phyloP scores from a whole-genome alignment of 1,140 invertebrate species.

The Meloidogyne chitwoodi region DNA sequence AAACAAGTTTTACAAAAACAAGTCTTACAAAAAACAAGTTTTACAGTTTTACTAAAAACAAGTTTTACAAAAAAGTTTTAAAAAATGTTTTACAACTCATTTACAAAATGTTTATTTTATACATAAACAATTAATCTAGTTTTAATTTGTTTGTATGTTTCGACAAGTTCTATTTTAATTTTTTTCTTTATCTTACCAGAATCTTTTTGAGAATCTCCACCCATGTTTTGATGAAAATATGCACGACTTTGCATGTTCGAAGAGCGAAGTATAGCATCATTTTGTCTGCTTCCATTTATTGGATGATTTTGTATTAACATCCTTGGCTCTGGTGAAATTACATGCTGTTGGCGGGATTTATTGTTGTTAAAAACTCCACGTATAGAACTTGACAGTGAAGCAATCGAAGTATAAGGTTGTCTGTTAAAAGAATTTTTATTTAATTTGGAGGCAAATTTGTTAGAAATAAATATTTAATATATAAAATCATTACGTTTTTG shows the following conservation, averaged over 20 bases:
- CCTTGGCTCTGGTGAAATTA: constrained; percentile 20
- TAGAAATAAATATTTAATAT: too few relatives aligned
- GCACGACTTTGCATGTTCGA: constrained; percentile 26
- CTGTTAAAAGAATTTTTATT: background rate
- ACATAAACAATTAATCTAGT: too few relatives aligned
- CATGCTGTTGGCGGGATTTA: background rate
- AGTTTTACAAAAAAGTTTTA: too few relatives aligned
- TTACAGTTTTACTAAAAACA: too few relatives aligned
- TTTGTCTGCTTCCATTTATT: background rate
- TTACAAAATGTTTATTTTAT: too few relatives aligned
- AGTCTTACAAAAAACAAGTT: too few relatives aligned
- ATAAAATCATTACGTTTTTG: background rate
- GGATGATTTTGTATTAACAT: background rate
- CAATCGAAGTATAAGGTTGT: background rate
- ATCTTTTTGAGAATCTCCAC: background rate
- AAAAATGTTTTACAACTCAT: too few relatives aligned
- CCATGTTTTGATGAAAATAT: constrained; percentile 18
- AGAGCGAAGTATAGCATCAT: constrained; percentile 3
- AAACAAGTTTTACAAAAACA: too few relatives aligned
- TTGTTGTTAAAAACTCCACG: background rate
- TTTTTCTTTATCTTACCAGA: background rate
- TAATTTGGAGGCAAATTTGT: background rate
- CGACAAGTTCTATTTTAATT: too few relatives aligned
- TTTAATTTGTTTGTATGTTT: too few relatives aligned
- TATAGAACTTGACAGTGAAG: background rate